These are phyloP conservation scores for Coreius guichenoti DNA, from an alignment of 2,797 vertebrate species.

Conservation along the genomic window DNA sequence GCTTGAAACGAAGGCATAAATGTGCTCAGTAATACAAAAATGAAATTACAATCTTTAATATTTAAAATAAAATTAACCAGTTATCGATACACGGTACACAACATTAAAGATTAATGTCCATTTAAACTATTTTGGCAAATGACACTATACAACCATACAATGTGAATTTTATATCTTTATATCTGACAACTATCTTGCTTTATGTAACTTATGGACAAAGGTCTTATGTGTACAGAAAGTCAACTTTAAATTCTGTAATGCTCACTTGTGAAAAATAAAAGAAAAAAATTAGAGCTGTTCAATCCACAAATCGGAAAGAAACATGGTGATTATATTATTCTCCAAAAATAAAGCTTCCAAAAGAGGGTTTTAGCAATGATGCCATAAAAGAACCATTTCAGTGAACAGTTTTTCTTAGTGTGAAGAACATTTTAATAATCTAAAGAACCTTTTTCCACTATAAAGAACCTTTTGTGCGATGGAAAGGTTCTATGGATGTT, in stretches of 20 bases:
- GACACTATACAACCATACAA: constrained; percentile 18
- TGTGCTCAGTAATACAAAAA: constrained; percentile 12
- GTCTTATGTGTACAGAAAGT: neutral
- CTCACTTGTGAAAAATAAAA: neutral
- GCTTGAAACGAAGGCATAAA: constrained; percentile 29
- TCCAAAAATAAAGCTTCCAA: too few species aligned
- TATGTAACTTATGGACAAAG: neutral
- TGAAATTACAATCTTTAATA: neutral
- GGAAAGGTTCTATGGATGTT: too few species aligned
- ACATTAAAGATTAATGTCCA: constrained; percentile 1
- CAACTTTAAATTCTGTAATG: neutral
- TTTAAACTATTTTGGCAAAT: constrained; percentile 46
- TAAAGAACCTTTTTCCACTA: too few species aligned
- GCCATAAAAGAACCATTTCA: too few species aligned
- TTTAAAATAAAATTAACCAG: neutral
- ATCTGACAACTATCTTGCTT: neutral
- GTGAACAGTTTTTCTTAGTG: too few species aligned
- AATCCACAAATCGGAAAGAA: constrained; percentile 14
- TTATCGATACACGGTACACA: constrained; percentile 11
- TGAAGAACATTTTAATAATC: too few species aligned
- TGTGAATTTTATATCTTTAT: constrained; percentile 38
- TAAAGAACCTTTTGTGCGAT: too few species aligned
- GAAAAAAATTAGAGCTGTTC: neutral
- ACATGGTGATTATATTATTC: neutral
- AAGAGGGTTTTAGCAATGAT: too few species aligned